Conservation (phyloP, 2,797 vertebrate genomes). For the Momotus momota region DNA sequence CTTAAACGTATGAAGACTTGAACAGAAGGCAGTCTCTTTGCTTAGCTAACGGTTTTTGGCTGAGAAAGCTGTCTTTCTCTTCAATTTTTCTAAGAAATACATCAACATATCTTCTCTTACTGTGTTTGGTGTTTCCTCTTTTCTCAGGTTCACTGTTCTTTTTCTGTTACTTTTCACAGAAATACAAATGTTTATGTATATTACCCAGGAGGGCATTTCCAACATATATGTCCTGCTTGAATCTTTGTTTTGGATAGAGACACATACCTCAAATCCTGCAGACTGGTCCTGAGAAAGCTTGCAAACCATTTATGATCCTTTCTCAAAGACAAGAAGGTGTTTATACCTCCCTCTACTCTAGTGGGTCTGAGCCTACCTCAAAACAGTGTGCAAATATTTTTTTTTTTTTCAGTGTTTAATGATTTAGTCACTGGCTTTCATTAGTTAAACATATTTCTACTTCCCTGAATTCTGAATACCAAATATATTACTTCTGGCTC, state of each 20-base stretch:
- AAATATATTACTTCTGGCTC: slow-evolving; percentile 39
- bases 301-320: background rate
- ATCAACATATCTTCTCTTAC: background rate
- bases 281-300: background rate
- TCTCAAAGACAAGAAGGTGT: background rate
- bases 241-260: background rate
- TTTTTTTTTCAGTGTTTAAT: slow-evolving; percentile 65
- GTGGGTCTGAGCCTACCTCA: background rate
- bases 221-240: background rate
- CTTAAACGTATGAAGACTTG: background rate
- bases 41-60: background rate
- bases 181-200: background rate
- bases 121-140: background rate
- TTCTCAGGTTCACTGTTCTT: background rate
- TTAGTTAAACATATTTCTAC: slow-evolving; percentile 56
- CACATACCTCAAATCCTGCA: background rate
- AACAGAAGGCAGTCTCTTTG: background rate
- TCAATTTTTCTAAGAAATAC: background rate
- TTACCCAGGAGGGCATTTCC: background rate
- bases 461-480: slow-evolving; percentile 44
- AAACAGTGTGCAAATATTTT: slow-evolving; percentile 56
- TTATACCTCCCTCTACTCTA: background rate
- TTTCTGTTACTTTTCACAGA: background rate
- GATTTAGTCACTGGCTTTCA: slow-evolving; percentile 64
- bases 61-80: background rate